phyloP scores from a whole-genome alignment of 2,888 invertebrate genomes.

The Campoplex nolae region DNA sequence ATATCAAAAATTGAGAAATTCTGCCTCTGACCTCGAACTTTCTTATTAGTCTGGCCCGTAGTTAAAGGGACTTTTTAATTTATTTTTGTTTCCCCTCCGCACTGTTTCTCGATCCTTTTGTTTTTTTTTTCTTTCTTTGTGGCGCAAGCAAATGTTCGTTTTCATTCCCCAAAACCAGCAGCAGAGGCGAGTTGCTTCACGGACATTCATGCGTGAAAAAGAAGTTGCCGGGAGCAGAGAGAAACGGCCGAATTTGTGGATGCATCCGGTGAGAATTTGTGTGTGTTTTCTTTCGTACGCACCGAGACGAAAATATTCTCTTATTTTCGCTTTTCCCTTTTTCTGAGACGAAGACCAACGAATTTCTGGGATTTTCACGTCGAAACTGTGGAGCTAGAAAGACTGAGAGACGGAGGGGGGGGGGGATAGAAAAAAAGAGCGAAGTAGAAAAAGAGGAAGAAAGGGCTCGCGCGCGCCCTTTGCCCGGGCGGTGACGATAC shows the following conservation, averaged over 20 bases:
- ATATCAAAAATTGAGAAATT: neutral
- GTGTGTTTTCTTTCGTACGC: neutral
- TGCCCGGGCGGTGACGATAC: constrained; percentile 48
- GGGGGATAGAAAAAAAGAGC: neutral
- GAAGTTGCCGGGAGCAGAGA: neutral
- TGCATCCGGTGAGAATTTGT: constrained; percentile 5
- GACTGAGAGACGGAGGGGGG: neutral
- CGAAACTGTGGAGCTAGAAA: neutral
- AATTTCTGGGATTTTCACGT: constrained; percentile 10
- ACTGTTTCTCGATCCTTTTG: neutral
- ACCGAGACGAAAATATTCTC: constrained; percentile 1
- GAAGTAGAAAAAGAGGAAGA: neutral
- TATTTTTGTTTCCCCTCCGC: neutral
- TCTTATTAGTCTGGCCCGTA: neutral
- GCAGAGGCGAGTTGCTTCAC: neutral
- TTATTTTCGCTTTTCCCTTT: neutral
- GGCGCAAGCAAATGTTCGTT: neutral
- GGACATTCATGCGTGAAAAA: constrained; percentile 10
- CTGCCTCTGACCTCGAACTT: neutral
- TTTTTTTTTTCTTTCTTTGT: neutral
- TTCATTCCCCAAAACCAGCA: neutral
- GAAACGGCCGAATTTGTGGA: constrained; percentile 5
- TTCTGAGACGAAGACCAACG: neutral
- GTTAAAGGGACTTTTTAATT: neutral
- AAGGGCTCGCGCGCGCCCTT: constrained; percentile 45